Evolutionary conservation across 2,888 invertebrate species (phyloP).

Genomic region (Parnassius orleans): DNA sequence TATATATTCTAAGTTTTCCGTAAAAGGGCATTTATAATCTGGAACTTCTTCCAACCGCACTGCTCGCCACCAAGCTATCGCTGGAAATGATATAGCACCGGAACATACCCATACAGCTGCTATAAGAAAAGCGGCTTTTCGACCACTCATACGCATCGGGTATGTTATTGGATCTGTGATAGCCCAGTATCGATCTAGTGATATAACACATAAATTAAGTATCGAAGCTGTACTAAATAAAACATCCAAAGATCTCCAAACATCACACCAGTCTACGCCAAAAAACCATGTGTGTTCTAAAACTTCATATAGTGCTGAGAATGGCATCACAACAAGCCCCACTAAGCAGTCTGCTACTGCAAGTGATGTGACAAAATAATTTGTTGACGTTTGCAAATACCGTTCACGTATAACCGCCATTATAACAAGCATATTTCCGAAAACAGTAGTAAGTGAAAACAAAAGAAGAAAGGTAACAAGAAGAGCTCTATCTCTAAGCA

Average conservation of each 20-base stretch:
- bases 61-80: constrained; percentile 97
- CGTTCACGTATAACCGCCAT: constrained; percentile 95
- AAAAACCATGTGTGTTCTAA: constrained; percentile 96
- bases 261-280: constrained; percentile 97
- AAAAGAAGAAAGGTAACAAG: constrained; percentile 90
- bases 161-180: constrained; percentile 99
- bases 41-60: constrained; percentile 91
- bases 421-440: constrained; percentile 97
- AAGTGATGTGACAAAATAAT: constrained; percentile 97
- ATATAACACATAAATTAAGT: constrained; percentile 97
- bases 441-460: constrained; percentile 95
- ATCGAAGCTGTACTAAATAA: constrained; percentile 98
- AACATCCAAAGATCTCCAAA: constrained; percentile 98
- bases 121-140: constrained; percentile 92
- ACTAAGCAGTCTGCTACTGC: constrained; percentile 98
- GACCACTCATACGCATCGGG: constrained; percentile 95
- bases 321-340: constrained; percentile 98
- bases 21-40: constrained; percentile 95
- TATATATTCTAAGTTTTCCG: constrained; percentile 97
- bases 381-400: constrained; percentile 97
- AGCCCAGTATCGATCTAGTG: constrained; percentile 98
- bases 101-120: constrained; percentile 98
- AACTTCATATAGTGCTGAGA: constrained; percentile 94
- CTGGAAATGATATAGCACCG: constrained; percentile 98
- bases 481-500: constrained; percentile 85